Evolutionary conservation across 2,888 invertebrate genomes (phyloP).

Genomic region (Apamea monoglypha): DNA sequence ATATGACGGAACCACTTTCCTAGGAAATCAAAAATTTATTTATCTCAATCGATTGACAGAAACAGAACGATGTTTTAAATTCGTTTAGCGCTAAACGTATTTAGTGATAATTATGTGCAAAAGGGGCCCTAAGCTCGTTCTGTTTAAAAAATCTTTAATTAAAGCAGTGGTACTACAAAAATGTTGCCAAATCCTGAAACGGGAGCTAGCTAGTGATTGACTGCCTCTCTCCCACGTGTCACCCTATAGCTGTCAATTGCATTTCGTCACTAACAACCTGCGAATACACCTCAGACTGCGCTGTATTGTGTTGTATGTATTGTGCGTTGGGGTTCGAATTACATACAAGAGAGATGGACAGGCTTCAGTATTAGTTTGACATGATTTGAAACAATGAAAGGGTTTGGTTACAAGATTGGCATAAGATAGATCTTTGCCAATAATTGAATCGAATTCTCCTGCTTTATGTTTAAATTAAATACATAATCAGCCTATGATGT

Average conservation of each 20-base stretch:
- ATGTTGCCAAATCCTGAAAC: conserved; percentile 4
- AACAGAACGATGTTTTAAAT: not conserved
- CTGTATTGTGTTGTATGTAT: not conserved
- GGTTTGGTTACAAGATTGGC: not conserved
- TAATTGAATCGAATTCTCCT: not conserved
- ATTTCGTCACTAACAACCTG: conserved; percentile 43
- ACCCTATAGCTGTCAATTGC: conserved; percentile 43
- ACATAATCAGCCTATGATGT: too few relatives aligned
- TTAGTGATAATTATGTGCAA: not conserved
- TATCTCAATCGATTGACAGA: not conserved
- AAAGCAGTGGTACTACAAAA: not conserved
- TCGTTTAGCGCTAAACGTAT: not conserved
- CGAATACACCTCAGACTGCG: not conserved
- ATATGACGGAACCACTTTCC: not conserved
- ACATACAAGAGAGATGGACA: not conserved
- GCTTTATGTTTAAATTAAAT: not conserved
- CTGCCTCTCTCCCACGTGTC: conserved; percentile 21
- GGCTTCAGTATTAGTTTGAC: not conserved
- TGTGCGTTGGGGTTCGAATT: not conserved
- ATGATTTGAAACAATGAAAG: not conserved
- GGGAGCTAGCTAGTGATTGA: conserved; percentile 30
- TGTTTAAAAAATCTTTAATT: not conserved
- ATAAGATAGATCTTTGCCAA: not conserved
- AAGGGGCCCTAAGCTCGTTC: not conserved
- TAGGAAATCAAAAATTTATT: not conserved